A percentile compares a stretch with the other conserved stretches of the same genome.
These are phyloP conservation scores for Leptinotarsa undecemlineata DNA, from an alignment of 1,140 invertebrate species.

Conservation along the genomic window DNA sequence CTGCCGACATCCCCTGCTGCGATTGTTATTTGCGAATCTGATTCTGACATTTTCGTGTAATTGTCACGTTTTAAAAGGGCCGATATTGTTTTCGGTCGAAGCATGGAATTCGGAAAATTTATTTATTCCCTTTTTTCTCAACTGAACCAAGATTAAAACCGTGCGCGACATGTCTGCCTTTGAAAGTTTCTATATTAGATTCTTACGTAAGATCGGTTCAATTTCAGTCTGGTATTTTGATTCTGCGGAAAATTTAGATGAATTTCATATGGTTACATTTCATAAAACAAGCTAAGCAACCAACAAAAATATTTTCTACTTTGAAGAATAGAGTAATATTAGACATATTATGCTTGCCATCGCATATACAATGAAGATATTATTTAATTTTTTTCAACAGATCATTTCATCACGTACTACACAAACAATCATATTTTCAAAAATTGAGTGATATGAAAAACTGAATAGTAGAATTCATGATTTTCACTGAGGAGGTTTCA, in stretches of 20 bases:
- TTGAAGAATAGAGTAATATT: no score
- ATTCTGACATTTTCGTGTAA: conserved; percentile 34
- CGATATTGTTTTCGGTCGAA: conserved; percentile 20
- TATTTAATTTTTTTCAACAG: no score
- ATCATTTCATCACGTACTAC: no score
- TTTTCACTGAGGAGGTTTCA: no score
- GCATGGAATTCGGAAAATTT: conserved; percentile 17
- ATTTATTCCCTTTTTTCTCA: conserved; percentile 13
- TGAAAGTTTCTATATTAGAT: conserved; percentile 11
- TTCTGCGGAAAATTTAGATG: neutral
- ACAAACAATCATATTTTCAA: no score
- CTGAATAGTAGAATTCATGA: no score
- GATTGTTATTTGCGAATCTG: conserved; percentile 38
- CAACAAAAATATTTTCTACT: no score
- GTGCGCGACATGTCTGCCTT: conserved; percentile 1
- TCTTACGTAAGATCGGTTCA: neutral
- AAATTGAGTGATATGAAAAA: no score
- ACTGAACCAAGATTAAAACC: conserved; percentile 15
- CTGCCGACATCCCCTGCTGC: conserved; percentile 24
- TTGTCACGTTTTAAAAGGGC: conserved; percentile 16
- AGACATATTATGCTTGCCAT: no score
- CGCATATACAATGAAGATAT: no score
- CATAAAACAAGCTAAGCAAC: no score
- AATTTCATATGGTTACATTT: neutral
- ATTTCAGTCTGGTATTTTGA: neutral